Evolutionary conservation across 1,140 invertebrate species (phyloP), one percentile per base, ranked within the genome.

Genomic region (Neelides sp.): DNA sequence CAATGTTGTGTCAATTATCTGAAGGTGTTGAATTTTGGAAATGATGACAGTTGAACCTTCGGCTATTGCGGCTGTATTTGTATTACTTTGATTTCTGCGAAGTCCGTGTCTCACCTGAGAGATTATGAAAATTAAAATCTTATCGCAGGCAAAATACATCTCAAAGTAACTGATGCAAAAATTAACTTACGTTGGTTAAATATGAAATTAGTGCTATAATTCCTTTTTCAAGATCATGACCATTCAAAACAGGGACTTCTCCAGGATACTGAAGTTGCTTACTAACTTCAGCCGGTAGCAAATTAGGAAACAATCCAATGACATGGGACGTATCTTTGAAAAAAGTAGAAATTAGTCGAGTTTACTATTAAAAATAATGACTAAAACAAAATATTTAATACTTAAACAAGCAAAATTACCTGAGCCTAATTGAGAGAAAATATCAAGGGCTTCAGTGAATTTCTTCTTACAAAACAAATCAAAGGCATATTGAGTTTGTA

Each of bases 1-100:
- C 37, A 98, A 68, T 1, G 92, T 95, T 3, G 92, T 97, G 65
- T 97, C 94, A 55, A 97, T 93, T 35, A 96, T 88, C 69, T 93
- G 89, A 19, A 92, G 66, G 27, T 94, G 71, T 56, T 91, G 69
- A 54, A 74, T 68, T 47, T 69, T 71, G 4, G 72, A 69, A 36
- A 65, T 66, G 13, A 72, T 65, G 5, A 67, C 68, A 19, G 63
- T 61, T 40, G 65, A 68, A 27, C 70, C 70, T 55, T 75, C 71
- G 47, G 71, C 65, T n/a, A 73, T 69, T 1, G 63, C 45, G 13
- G 48, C 48, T 20, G 50, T 37, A 34, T 50, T 36, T 15, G 48
- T 52, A 13, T 43, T 15, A 30, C 28, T 54, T 45, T 57, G 45
- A 22, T 70, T 65, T 28, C 66, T 65, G 46, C 73, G 71, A 45